Evolutionary conservation across 2,888 invertebrate genomes (phyloP).

Genomic region (Trichogramma dendrolimi): DNA sequence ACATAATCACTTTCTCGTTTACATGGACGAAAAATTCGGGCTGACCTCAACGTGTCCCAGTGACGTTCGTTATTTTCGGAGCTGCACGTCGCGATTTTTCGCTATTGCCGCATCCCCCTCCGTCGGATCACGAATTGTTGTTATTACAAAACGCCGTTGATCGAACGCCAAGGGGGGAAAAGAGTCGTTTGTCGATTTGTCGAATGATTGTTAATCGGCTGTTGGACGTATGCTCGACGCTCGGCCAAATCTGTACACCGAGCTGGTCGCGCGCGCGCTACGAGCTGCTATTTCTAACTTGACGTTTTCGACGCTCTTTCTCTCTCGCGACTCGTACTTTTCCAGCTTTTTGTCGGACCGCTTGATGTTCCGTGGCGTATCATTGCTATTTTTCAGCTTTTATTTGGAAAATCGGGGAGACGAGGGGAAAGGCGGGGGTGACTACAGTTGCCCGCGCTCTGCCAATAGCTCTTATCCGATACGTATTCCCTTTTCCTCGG

Average conservation of each 20-base stretch:
- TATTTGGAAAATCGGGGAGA: neutral
- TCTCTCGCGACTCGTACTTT: slow-evolving; percentile 1
- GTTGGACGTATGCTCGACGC: too few species aligned
- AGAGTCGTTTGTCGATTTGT: slow-evolving; percentile 12
- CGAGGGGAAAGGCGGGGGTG: too few species aligned
- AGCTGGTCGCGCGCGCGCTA: neutral
- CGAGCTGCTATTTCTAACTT: slow-evolving; percentile 4
- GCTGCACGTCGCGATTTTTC: too few species aligned
- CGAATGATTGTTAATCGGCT: slow-evolving; percentile 22
- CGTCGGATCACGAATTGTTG: too few species aligned
- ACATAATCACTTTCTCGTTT: slow-evolving; percentile 10
- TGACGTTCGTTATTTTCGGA: too few species aligned
- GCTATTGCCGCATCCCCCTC: too few species aligned
- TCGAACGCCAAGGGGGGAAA: neutral
- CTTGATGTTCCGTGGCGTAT: neutral
- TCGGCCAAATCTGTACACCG: neutral
- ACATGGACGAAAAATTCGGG: slow-evolving; percentile 5
- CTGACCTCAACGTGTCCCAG: neutral
- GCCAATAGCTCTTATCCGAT: neutral
- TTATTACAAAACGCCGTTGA: neutral
- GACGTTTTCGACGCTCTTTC: slow-evolving; percentile 11
- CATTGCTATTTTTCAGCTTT: neutral
- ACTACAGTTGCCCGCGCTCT: too few species aligned
- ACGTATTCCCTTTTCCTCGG: neutral
- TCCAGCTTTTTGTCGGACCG: neutral